Evolutionary conservation across 2,888 invertebrate genomes (phyloP).

Genomic region (Lumbricus terrestris): DNA sequence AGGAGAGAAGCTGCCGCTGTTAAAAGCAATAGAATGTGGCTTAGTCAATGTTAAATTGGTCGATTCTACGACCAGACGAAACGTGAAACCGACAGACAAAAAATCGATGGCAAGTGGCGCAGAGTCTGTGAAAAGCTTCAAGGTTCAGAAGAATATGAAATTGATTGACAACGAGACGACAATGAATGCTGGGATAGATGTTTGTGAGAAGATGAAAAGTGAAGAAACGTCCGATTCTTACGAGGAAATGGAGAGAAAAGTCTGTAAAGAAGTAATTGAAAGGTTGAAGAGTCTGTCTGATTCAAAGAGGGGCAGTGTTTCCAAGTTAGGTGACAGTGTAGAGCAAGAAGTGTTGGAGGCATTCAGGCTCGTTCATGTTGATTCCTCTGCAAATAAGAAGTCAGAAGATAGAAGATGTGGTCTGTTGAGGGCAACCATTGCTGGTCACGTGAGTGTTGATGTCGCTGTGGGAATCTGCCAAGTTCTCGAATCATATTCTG

Average conservation of each 20-base stretch:
- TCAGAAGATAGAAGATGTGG: background rate
- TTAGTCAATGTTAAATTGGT: background rate
- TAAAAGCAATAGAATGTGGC: conserved; percentile 11
- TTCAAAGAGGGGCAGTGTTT: background rate
- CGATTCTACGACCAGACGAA: background rate
- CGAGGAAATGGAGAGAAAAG: background rate
- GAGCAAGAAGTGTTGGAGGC: background rate
- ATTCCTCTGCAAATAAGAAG: background rate
- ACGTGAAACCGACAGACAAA: background rate
- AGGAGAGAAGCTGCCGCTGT: background rate
- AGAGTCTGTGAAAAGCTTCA: background rate
- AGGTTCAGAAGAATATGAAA: background rate
- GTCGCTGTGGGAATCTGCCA: background rate
- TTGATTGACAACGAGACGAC: background rate
- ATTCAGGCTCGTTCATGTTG: background rate
- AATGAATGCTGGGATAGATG: background rate
- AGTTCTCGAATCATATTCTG: conserved; percentile 5
- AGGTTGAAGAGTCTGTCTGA: background rate
- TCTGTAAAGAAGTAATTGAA: conserved; percentile 9
- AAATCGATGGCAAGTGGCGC: background rate
- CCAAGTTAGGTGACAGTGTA: background rate
- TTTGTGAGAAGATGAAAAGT: background rate
- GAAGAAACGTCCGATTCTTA: background rate
- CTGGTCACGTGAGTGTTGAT: background rate
- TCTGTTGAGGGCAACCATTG: background rate